phyloP scores from a whole-genome alignment of 2,888 invertebrate species.

The Lycophotia porphyrea region DNA sequence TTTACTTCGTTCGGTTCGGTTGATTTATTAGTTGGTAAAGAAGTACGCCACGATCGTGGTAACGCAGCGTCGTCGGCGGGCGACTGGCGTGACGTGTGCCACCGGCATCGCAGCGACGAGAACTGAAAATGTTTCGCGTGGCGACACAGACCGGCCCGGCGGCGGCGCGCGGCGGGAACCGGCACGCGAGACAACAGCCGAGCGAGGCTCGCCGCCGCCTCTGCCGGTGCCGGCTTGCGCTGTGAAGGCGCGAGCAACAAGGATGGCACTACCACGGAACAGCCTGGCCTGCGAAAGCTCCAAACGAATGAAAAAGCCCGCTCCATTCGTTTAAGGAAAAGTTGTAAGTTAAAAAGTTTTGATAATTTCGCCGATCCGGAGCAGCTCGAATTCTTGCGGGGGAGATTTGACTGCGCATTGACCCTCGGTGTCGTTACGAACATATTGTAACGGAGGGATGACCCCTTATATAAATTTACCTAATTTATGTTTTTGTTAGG shows the following conservation, averaged over 20 bases:
- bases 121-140: slow-evolving; percentile 77
- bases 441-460: slow-evolving; percentile 89
- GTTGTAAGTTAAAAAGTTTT: slow-evolving; percentile 89
- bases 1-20: slow-evolving; percentile 81
- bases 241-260: slow-evolving; percentile 79
- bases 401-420: slow-evolving; percentile 85
- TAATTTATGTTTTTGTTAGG: slow-evolving; percentile 89
- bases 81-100: slow-evolving; percentile 81
- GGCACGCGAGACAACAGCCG: slow-evolving; percentile 77
- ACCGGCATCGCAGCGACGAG: slow-evolving; percentile 84
- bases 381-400: slow-evolving; percentile 82
- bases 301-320: slow-evolving; percentile 82
- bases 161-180: slow-evolving; percentile 77
- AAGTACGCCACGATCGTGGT: slow-evolving; percentile 84
- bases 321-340: slow-evolving; percentile 84
- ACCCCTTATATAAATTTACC: slow-evolving; percentile 88
- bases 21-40: slow-evolving; percentile 87
- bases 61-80: slow-evolving; percentile 74
- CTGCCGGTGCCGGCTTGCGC: slow-evolving; percentile 68
- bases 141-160: slow-evolving; percentile 72
- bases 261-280: slow-evolving; percentile 74
- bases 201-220: slow-evolving; percentile 72
- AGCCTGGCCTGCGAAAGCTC: slow-evolving; percentile 74
- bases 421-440: slow-evolving; percentile 87
- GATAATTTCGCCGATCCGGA: slow-evolving; percentile 86